phyloP scores from a whole-genome alignment of 2,113 vertebrate genomes.

The Phycodurus eques region DNA sequence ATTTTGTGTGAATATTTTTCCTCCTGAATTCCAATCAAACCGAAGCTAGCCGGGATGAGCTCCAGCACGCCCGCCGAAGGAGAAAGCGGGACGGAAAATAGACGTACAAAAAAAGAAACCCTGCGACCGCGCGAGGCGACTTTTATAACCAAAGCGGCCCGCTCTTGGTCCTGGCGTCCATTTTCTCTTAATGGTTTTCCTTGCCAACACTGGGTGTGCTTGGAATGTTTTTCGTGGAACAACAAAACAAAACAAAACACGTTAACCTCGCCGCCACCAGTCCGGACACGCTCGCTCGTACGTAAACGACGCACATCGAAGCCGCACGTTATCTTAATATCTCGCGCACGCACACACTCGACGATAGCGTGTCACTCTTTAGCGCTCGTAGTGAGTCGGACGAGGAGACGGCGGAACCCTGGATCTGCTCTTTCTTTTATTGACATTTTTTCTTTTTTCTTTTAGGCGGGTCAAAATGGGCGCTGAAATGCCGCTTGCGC shows the following conservation, averaged over 20 bases:
- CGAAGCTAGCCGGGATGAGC: too few relatives aligned
- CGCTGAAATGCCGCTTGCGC: slow-evolving; percentile 40
- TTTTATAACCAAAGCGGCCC: too few relatives aligned
- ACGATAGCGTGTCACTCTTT: slow-evolving; percentile 28
- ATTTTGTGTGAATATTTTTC: not conserved
- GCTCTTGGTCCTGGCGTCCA: not conserved
- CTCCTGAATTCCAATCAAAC: too few relatives aligned
- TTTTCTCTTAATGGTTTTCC: not conserved
- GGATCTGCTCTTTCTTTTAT: slow-evolving; percentile 39
- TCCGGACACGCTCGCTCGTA: too few relatives aligned
- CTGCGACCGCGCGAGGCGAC: too few relatives aligned
- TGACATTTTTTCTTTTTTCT: not conserved
- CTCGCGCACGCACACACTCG: not conserved
- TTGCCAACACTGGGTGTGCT: not conserved
- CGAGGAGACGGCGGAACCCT: slow-evolving; percentile 53
- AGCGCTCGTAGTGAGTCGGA: slow-evolving; percentile 65
- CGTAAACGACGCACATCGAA: slow-evolving; percentile 14
- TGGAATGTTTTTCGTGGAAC: not conserved
- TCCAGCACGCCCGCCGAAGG: too few relatives aligned
- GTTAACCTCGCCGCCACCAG: not conserved
- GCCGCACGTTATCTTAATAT: slow-evolving; percentile 23
- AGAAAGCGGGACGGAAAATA: too few relatives aligned
- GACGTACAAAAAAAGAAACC: too few relatives aligned
- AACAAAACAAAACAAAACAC: not conserved
- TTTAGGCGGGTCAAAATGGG: slow-evolving; percentile 63